Evolutionary conservation across 2,797 vertebrate species (phyloP), one percentile per base, ranked within the genome.

Genomic region (Melopsittacus undulatus): DNA sequence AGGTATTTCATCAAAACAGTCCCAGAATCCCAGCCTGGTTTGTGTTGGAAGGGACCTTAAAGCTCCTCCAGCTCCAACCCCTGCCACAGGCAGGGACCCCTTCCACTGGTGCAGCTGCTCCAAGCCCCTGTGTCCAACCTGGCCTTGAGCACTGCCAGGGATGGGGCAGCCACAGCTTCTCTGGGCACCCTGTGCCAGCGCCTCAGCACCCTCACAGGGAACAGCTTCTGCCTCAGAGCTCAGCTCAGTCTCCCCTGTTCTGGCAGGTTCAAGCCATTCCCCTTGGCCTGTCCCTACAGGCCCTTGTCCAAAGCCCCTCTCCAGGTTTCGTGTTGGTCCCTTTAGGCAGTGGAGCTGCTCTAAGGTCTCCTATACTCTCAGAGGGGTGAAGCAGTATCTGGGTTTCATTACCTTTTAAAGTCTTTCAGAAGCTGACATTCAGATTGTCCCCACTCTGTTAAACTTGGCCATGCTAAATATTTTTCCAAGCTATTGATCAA

Each of bases 61-160:
- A 38, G 2, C 4, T 5, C 26, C 2, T 0, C 11, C 21, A 9
- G 2, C 3, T 0, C 15, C 61, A 38, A 9, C 10, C 23, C 32
- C 68, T 8, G 52, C n/a, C 46, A 9, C 15, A 24, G 19, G 68
- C 62, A 82, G 62, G 54, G 72, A 76, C 72, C 29, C 6, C 27
- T 89, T 0, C 61, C 70, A 16, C 34, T 54, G 8, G 8, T 24
- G 62, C 62, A 67, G 38, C 6, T 46, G 54, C 64, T 75, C 54
- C 36, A 1, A 48, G 22, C 24, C 43, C 34, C 64, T 26, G 23
- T 26, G 29, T 26, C 82, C 83, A 70, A 0, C 57, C 66, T 56
- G 34, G 34, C n/a, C n/a, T n/a, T n/a, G n/a, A n/a, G n/a, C n/a
- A n/a, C n/a, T n/a, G n/a, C n/a, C n/a, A n/a, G n/a, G n/a, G n/a